Conservation (phyloP, 1,140 invertebrate species). For the Caligus rogercresseyi region DNA sequence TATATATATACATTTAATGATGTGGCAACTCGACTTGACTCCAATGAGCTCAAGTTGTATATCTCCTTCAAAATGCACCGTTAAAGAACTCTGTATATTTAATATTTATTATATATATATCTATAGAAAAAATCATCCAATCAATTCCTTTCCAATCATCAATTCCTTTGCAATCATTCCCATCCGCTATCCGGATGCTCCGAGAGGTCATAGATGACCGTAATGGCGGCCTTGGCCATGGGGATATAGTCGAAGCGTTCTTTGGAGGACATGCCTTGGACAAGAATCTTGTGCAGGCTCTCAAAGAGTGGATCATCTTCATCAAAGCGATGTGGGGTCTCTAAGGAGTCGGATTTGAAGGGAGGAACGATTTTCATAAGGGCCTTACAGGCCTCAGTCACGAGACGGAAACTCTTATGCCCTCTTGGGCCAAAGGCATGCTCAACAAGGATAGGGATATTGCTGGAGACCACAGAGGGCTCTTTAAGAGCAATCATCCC, state of each 20-base stretch:
- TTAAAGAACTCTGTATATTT: too few relatives aligned
- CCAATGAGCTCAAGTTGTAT: too few relatives aligned
- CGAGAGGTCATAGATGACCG: conserved; percentile 36
- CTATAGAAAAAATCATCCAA: too few relatives aligned
- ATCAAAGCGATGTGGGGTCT: conserved; percentile 29
- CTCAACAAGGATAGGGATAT: conserved; percentile 39
- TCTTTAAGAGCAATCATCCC: conserved; percentile 45
- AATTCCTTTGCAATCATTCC: conserved; percentile 22
- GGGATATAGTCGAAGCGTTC: conserved; percentile 37
- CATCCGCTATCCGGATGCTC: conserved; percentile 22
- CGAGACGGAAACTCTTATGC: conserved; percentile 36
- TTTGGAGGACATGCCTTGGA: conserved; percentile 31
- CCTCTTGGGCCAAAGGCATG: conserved; percentile 36
- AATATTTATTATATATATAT: too few relatives aligned
- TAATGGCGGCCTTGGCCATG: conserved; percentile 40
- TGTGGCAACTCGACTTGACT: too few relatives aligned
- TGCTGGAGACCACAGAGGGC: conserved; percentile 36
- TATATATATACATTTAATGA: too few relatives aligned
- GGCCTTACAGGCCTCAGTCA: conserved; percentile 39
- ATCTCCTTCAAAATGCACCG: too few relatives aligned
- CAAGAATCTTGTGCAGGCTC: conserved; percentile 31
- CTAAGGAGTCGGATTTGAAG: conserved; percentile 23
- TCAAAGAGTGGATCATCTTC: conserved; percentile 39
- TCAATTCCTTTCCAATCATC: conserved; percentile 19
- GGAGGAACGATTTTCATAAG: conserved; percentile 34